Evolutionary conservation across 2,797 vertebrate species (phyloP), one percentile per base, ranked within the genome.

Genomic region (Pseudotriccus pelzelni): DNA sequence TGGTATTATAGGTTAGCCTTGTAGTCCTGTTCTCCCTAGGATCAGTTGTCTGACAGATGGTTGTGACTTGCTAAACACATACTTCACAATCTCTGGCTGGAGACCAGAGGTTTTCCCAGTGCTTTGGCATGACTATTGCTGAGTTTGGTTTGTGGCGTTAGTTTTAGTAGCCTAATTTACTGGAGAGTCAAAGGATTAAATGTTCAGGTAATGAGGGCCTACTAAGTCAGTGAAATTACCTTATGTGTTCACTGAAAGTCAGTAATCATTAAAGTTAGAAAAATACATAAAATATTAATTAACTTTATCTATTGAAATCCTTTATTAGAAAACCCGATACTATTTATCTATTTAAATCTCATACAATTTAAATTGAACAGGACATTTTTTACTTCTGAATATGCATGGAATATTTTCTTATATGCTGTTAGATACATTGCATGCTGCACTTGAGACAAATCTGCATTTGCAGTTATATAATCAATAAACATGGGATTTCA

Each of bases 381-480:
- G 67, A 30, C 41, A 56, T 84, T 90, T 89, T 90, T 44, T 27
- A 9, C 34, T 78, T 78, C 46, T 92, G 75, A 87, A 78, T 83
- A 68, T 72, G 50, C 32, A 37, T 75, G 9, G 72, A 15, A 39
- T 93, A 32, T 75, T 79, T 90, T 68, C 30, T 77, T 89, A 27
- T 21, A 22, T 30, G 15, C 36, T 44, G 27, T 62, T 68, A 56
- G 24, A 36, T 60, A 46, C 4, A 28, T 91, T 91, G 41, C 50
- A 79, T 55, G 34, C 79, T 78, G 78, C 37, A 18, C 68, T 84
- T 87, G 52, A 91, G 72, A 80, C 21, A 5, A 75, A 85, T 58
- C 81, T 92, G 49, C 89, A 69, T 89, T 93, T 70, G 58, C 78
- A 83, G 66, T 94, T 95, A 62, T 47, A 47, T 93, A 92, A 95